Evolutionary conservation across 1,140 invertebrate species (phyloP).

Genomic region (Hetaerina americana): DNA sequence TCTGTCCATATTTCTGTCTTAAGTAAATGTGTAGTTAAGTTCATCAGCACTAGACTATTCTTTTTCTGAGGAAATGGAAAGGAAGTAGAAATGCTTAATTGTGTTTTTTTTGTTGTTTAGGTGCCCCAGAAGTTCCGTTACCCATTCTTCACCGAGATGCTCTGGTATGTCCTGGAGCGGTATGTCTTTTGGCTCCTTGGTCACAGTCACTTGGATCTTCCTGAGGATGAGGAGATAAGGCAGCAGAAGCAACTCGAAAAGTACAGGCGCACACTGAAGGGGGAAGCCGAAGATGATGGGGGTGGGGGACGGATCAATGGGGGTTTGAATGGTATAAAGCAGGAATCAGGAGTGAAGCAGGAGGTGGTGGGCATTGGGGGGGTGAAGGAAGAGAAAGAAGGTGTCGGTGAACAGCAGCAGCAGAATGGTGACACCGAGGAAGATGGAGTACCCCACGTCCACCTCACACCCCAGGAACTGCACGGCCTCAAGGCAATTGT

Average conservation of each 20-base stretch:
- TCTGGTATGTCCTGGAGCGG: slow-evolving; percentile 92
- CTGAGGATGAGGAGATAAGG: slow-evolving; percentile 27
- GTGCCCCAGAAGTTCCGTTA: slow-evolving; percentile 94
- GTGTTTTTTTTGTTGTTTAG: slow-evolving; percentile 29
- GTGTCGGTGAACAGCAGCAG: too few species aligned
- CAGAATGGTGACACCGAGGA: slow-evolving; percentile 6
- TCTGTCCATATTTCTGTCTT: too few species aligned
- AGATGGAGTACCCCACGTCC: slow-evolving; percentile 36
- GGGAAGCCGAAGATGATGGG: not conserved
- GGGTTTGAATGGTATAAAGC: not conserved
- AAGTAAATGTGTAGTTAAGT: too few species aligned
- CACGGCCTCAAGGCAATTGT: slow-evolving; percentile 85
- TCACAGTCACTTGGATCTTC: slow-evolving; percentile 58
- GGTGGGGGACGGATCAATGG: slow-evolving; percentile 9
- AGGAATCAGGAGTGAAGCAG: not conserved
- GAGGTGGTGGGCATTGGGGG: not conserved
- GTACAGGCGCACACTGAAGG: not conserved
- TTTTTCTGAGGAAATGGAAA: too few species aligned
- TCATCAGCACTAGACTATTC: too few species aligned
- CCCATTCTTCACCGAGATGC: slow-evolving; percentile 94
- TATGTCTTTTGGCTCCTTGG: slow-evolving; percentile 83
- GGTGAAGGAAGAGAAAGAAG: not conserved
- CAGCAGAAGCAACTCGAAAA: slow-evolving; percentile 23
- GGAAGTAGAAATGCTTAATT: too few species aligned
- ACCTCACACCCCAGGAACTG: slow-evolving; percentile 69